phyloP scores from a whole-genome alignment of 2,888 invertebrate species.

The Lamellibrachia columna region DNA sequence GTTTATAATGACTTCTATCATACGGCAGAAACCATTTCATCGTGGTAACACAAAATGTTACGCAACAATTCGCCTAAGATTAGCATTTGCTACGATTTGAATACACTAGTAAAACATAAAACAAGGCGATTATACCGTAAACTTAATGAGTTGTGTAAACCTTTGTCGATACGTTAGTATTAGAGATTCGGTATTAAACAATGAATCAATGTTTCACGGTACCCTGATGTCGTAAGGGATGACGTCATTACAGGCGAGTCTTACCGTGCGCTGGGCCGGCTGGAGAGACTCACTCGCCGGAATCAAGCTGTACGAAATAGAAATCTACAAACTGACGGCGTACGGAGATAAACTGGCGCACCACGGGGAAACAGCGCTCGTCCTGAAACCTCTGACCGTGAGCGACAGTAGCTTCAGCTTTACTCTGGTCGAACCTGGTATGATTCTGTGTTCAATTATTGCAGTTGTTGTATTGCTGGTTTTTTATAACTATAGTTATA shows the following conservation, averaged over 20 bases:
- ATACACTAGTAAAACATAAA: too few species aligned
- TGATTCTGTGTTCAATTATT: neutral
- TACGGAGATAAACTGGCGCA: neutral
- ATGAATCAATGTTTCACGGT: too few species aligned
- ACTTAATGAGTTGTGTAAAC: too few species aligned
- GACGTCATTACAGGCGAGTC: neutral
- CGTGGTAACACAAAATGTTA: neutral
- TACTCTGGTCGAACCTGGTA: conserved; percentile 18
- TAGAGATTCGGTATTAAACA: too few species aligned
- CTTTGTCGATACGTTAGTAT: too few species aligned
- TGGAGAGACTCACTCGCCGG: conserved; percentile 23
- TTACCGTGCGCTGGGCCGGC: conserved; percentile 18
- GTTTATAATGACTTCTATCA: too few species aligned
- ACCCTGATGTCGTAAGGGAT: neutral
- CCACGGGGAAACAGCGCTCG: neutral
- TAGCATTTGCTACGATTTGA: too few species aligned
- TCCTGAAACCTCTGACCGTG: neutral
- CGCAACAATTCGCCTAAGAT: too few species aligned
- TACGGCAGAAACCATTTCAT: too few species aligned
- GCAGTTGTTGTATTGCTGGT: neutral
- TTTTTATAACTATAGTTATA: too few species aligned
- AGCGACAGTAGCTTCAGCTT: neutral
- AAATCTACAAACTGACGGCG: conserved; percentile 10
- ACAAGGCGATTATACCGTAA: too few species aligned
- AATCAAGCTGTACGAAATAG: conserved; percentile 17